Evolutionary conservation across 2,797 vertebrate species (phyloP).

Genomic region (Muscicapa striata): DNA sequence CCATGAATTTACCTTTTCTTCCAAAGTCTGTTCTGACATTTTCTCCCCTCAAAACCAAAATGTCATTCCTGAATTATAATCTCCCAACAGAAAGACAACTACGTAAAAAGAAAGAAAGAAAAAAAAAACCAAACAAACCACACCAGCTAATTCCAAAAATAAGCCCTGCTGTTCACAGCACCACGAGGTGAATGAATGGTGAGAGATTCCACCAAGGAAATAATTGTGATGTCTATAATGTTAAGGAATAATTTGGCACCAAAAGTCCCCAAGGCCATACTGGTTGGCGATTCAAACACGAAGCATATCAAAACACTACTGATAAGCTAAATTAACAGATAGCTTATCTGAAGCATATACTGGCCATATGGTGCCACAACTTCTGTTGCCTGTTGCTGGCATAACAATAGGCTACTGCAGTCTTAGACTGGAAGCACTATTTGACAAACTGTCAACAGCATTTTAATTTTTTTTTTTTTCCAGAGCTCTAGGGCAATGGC

Average conservation of each 20-base stretch:
- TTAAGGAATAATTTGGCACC: conserved; percentile 69
- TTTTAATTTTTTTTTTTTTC: conserved; percentile 67
- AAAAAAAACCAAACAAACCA: background rate
- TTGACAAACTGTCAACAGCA: conserved; percentile 87
- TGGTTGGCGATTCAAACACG: conserved; percentile 77
- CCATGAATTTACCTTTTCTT: conserved; percentile 36
- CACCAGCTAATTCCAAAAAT: conserved; percentile 38
- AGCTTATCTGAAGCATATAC: conserved; percentile 90
- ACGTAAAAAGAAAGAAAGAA: background rate
- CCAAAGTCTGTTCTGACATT: conserved; percentile 28
- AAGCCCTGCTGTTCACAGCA: background rate
- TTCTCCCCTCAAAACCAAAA: conserved; percentile 38
- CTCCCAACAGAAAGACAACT: conserved; percentile 29
- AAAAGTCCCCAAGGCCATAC: conserved; percentile 59
- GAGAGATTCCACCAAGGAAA: conserved; percentile 75
- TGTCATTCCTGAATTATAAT: conserved; percentile 49
- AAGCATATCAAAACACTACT: conserved; percentile 87
- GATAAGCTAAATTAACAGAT: conserved; percentile 86
- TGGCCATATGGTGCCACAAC: conserved; percentile 93
- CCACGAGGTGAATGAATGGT: conserved; percentile 8
- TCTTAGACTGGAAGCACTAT: conserved; percentile 81
- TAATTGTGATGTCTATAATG: conserved; percentile 41
- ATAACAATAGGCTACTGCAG: conserved; percentile 89
- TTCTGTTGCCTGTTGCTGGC: conserved; percentile 91
- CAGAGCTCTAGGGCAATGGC: conserved; percentile 73